Conservation (phyloP, 2,113 vertebrate genomes). For the Pipa parva region DNA sequence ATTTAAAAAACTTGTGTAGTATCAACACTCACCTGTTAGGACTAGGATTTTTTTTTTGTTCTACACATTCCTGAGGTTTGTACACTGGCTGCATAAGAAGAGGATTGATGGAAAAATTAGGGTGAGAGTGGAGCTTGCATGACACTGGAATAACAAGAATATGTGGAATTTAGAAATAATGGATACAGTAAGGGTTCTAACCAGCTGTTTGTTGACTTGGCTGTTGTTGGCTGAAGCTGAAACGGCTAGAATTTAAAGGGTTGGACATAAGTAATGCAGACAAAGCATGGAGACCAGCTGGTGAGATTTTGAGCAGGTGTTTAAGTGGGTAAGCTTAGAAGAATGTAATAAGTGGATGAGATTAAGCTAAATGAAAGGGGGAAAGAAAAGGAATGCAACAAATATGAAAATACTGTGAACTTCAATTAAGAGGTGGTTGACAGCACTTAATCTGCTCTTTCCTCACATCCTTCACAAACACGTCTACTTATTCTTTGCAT, state of each 20-base stretch:
- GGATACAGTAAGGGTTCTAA: not conserved
- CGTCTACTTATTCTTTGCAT: not conserved
- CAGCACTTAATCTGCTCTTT: not conserved
- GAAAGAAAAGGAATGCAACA: not conserved
- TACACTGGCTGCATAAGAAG: conserved; percentile 49
- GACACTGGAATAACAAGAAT: not conserved
- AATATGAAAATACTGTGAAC: not conserved
- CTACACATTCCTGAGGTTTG: conserved; percentile 50
- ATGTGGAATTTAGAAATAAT: not conserved
- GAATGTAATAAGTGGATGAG: not conserved
- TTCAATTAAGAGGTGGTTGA: not conserved
- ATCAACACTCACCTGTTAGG: conserved; percentile 57
- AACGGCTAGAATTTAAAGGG: not conserved
- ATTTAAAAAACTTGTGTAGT: not conserved
- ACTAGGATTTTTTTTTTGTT: conserved; percentile 22
- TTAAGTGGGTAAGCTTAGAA: not conserved
- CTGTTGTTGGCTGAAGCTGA: not conserved
- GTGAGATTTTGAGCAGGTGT: not conserved
- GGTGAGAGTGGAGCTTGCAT: not conserved
- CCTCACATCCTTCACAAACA: conserved; percentile 47
- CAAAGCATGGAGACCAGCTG: not conserved
- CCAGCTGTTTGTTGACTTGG: not conserved
- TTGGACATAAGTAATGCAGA: not conserved
- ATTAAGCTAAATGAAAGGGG: not conserved
- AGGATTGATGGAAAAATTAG: conserved; percentile 9